phyloP scores from a whole-genome alignment of 2,888 invertebrate species.

The Galeruca laticollis region DNA sequence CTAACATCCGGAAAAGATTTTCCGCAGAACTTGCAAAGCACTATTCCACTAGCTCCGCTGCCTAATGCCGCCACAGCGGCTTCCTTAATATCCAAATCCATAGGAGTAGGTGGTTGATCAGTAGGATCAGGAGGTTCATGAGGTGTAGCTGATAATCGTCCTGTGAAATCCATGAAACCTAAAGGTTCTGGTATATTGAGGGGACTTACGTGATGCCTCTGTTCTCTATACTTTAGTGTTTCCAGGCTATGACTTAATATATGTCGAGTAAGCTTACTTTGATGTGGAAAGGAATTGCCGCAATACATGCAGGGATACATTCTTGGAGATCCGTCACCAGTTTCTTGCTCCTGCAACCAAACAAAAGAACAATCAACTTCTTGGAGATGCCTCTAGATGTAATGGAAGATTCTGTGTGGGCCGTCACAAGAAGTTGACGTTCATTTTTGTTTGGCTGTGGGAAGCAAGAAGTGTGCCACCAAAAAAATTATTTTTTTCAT shows the following conservation, averaged over 20 bases:
- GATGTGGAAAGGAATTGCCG: slow-evolving; percentile 88
- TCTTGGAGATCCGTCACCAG: slow-evolving; percentile 52
- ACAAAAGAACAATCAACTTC: slow-evolving; percentile 87
- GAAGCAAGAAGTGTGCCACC: slow-evolving; percentile 57
- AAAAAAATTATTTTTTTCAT: slow-evolving; percentile 37
- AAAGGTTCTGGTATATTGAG: slow-evolving; percentile 65
- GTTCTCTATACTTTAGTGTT: slow-evolving; percentile 87
- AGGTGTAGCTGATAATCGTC: slow-evolving; percentile 62
- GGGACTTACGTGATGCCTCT: slow-evolving; percentile 68
- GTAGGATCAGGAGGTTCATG: slow-evolving; percentile 68
- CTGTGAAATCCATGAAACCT: slow-evolving; percentile 64
- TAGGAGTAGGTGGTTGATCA: slow-evolving; percentile 69
- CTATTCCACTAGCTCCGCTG: slow-evolving; percentile 70
- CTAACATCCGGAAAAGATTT: slow-evolving; percentile 93
- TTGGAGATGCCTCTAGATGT: slow-evolving; percentile 69
- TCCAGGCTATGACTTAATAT: slow-evolving; percentile 90
- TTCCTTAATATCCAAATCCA: slow-evolving; percentile 72
- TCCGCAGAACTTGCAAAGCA: slow-evolving; percentile 92
- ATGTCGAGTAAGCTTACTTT: slow-evolving; percentile 91
- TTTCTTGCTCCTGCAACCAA: slow-evolving; percentile 88
- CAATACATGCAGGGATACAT: slow-evolving; percentile 90
- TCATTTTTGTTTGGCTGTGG: slow-evolving; percentile 80
- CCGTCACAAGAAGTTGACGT: slow-evolving; percentile 85
- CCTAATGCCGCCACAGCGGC: slow-evolving; percentile 75
- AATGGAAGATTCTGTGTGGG: slow-evolving; percentile 56